phyloP scores from a whole-genome alignment of 2,113 vertebrate species.

The Cacatua alba region DNA sequence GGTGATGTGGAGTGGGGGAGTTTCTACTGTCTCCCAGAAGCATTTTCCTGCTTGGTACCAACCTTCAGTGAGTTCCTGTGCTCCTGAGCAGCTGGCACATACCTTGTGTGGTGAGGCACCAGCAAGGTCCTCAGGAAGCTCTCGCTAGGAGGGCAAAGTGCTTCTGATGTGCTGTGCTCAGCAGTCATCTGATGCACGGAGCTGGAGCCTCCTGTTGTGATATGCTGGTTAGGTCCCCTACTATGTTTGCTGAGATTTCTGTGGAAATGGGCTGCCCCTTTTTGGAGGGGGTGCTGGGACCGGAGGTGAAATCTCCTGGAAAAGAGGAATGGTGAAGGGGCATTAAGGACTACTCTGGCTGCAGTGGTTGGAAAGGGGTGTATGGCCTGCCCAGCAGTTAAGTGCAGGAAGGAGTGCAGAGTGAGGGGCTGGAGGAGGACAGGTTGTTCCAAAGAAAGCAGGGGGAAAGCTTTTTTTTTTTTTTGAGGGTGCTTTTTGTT shows the following conservation, averaged over 20 bases:
- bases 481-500: background rate
- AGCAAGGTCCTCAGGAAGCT: background rate
- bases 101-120: background rate
- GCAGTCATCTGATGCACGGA: background rate
- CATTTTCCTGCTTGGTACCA: background rate
- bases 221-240: background rate
- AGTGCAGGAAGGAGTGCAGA: background rate
- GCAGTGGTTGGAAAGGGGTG: background rate
- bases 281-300: background rate
- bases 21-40: background rate
- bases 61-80: background rate
- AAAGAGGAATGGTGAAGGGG: background rate
- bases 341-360: background rate
- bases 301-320: rapidly evolving
- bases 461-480: background rate
- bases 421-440: background rate
- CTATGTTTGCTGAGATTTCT: background rate
- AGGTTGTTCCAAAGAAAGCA: background rate
- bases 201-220: background rate
- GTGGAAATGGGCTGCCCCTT: rapidly evolving
- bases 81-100: background rate
- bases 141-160: background rate
- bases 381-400: background rate
- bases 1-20: background rate
- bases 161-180: rapidly evolving